Base-by-base conservation (phyloP, 2,797 vertebrate genomes). In the Gallinago nigripennis region DNA sequence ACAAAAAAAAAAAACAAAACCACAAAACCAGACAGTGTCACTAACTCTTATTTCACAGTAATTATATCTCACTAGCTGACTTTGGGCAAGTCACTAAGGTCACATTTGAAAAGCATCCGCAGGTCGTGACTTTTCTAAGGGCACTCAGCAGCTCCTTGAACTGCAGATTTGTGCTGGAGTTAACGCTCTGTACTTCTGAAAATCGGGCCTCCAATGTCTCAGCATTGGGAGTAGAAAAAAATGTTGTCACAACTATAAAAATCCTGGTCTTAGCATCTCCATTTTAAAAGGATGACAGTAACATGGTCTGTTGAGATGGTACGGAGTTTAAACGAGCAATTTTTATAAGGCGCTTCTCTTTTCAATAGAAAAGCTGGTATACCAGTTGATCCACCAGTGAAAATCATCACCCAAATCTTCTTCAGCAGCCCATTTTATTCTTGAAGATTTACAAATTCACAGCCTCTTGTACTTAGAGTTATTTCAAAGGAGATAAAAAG, bases 401-500 rank as follows among this genome's bases (percentile, higher is more conserved):
- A 95, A 92, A 77, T 90, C 75, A 63, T 43, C 91, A 57, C 43
- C 53, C 57, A 84, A 63, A 51, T 78, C 35, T 54, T 86, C 76
- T 82, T 66, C 68, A 89, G 66, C 57, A 50, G 39, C 12, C 28
- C 17, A 73, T 85, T 90, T 95, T 89, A 60, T 83, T 85, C 78
- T 63, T 53, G 64, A 78, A 78, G 83, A 65, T 90, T 87, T 86
- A 87, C 45, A 89, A 82, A 93, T 94, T 82, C 81, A 83, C 48
- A 63, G 33, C 25, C 57, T 69, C 66, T 91, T 76, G 50, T 80
- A 73, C 48, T 89, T 72, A 28, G 54, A 86, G 81, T 72, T 86
- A 86, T 93, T 95, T 86, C 70, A 66, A 83, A 92, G 60, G 39
- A 92, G 51, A 28, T 92, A 90, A 86, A 88, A 82, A 77, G 41